These are phyloP conservation scores for Anastrepha obliqua DNA, from an alignment of 1,140 invertebrate species.

Conservation along the genomic window DNA sequence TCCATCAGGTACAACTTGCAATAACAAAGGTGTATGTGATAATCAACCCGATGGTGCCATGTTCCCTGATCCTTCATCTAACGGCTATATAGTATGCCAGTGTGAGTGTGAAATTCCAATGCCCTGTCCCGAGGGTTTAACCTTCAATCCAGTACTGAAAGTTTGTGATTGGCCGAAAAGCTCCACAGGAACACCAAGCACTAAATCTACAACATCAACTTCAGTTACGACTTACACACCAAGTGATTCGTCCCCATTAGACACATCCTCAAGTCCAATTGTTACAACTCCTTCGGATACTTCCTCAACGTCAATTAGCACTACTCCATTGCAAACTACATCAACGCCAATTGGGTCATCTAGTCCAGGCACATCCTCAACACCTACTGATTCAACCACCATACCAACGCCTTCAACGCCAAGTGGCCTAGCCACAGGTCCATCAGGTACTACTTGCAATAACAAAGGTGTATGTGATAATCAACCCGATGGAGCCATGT, in stretches of 20 bases:
- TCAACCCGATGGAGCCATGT: conserved; percentile 48
- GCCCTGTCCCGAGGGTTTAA: conserved; percentile 61
- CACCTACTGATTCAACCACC: neutral
- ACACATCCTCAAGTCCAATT: conserved; percentile 3
- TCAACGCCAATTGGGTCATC: neutral
- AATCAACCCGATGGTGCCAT: conserved; percentile 47
- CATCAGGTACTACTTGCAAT: conserved; percentile 39
- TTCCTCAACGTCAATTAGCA: conserved; percentile 54
- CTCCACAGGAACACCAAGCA: conserved; percentile 14
- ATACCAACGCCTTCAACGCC: neutral
- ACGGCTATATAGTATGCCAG: conserved; percentile 52
- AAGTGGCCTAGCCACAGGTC: conserved; percentile 15
- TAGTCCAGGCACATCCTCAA: neutral
- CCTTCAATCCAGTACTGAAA: conserved; percentile 60
- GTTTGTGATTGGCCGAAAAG: conserved; percentile 66
- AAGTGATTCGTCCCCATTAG: neutral
- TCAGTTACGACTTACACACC: conserved; percentile 48
- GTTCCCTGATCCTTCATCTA: neutral
- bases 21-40: conserved; percentile 29
- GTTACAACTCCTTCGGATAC: neutral
- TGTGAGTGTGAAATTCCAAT: conserved; percentile 54
- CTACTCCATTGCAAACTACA: conserved; percentile 56
- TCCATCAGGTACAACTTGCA: conserved; percentile 31
- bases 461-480: conserved; percentile 48
- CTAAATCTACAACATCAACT: conserved; percentile 36